Conservation (phyloP, 1,140 invertebrate genomes). For the Lethrus apterus region DNA sequence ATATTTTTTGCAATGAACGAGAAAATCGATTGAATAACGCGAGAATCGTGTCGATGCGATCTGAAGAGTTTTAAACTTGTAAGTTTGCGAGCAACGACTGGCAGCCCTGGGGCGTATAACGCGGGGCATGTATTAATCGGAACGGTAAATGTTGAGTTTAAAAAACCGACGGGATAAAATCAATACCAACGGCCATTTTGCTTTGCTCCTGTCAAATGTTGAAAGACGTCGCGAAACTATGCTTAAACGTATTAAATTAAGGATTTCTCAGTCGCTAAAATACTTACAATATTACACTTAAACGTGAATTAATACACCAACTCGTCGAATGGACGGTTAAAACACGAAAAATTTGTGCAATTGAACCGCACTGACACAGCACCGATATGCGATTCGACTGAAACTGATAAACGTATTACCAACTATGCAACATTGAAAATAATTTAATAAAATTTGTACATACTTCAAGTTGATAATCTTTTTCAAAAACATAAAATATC, state of each 20-base stretch:
- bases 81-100: neutral
- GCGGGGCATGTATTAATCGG: too few relatives aligned
- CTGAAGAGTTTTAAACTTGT: neutral
- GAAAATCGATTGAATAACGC: slow-evolving; percentile 12
- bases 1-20: slow-evolving; percentile 1
- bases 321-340: neutral
- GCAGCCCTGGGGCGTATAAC: neutral
- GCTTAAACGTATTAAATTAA: neutral
- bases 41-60: too few relatives aligned
- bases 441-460: neutral
- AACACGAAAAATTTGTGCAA: slow-evolving; percentile 2
- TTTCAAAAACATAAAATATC: too few relatives aligned
- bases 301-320: slow-evolving; percentile 1
- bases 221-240: too few relatives aligned
- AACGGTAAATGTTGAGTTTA: neutral
- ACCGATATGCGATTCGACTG: slow-evolving; percentile 6
- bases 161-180: slow-evolving; percentile 1
- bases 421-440: neutral
- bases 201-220: too few relatives aligned
- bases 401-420: slow-evolving; percentile 11
- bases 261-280: neutral
- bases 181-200: slow-evolving; percentile 11
- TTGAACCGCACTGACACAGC: slow-evolving; percentile 6
- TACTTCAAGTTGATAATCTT: too few relatives aligned
- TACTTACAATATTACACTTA: slow-evolving; percentile 11